Evolutionary conservation across 2,888 invertebrate species (phyloP).

Genomic region (Drepanosiphum platanoidis): DNA sequence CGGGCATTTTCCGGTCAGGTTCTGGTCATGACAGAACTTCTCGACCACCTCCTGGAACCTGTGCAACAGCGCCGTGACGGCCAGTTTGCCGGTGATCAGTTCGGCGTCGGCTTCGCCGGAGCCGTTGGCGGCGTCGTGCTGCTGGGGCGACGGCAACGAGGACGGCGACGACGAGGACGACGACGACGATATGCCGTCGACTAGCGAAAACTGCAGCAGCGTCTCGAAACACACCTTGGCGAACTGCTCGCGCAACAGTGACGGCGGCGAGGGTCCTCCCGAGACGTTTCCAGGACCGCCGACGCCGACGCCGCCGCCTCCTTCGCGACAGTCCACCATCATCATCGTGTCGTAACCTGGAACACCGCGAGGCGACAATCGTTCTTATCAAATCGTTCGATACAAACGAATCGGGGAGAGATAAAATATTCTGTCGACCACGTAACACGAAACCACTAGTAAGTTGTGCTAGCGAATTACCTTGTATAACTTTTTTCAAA

Average conservation of each 20-base stretch:
- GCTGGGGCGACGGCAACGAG: conserved; percentile 67
- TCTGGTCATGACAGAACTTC: conserved; percentile 86
- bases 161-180: conserved; percentile 68
- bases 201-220: conserved; percentile 88
- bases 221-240: conserved; percentile 97
- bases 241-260: conserved; percentile 84
- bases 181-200: conserved; percentile 74
- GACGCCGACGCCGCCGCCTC: not conserved
- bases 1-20: conserved; percentile 85
- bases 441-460: too few species aligned
- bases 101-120: conserved; percentile 26
- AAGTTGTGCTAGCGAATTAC: too few species aligned
- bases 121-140: conserved; percentile 62
- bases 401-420: too few species aligned
- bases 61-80: conserved; percentile 90
- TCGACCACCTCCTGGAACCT: conserved; percentile 92
- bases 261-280: not conserved
- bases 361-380: too few species aligned
- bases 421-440: too few species aligned
- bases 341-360: conserved; percentile 35
- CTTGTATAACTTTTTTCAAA: too few species aligned
- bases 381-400: too few species aligned
- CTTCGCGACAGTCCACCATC: conserved; percentile 38
- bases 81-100: conserved; percentile 72
- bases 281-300: not conserved